A percentile compares a stretch with the other conserved stretches of the same genome.
Evolutionary conservation across 2,888 invertebrate species (phyloP).

Genomic region (Choreutis nemorana): DNA sequence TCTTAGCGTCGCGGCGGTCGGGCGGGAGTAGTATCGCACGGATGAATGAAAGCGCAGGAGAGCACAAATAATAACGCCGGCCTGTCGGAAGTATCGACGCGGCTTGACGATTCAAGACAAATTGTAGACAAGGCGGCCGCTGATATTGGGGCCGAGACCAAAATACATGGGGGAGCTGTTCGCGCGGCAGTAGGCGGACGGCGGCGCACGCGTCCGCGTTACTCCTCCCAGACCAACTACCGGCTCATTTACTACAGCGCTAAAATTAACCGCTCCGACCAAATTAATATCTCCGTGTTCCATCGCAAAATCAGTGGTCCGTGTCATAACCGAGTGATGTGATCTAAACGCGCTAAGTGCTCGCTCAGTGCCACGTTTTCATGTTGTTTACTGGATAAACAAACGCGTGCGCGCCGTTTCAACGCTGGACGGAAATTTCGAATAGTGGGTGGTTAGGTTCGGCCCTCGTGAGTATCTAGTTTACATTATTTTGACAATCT

Average conservation of each 20-base stretch:
- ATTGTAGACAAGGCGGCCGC: slow-evolving; percentile 55
- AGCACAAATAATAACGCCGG: slow-evolving; percentile 25
- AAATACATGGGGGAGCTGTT: slow-evolving; percentile 53
- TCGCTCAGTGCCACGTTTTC: slow-evolving; percentile 20
- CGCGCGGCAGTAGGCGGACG: slow-evolving; percentile 57
- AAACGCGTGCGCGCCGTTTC: slow-evolving; percentile 20
- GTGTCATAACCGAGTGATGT: slow-evolving; percentile 36
- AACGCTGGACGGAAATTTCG: slow-evolving; percentile 41
- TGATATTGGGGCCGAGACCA: slow-evolving; percentile 61
- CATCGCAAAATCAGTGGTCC: slow-evolving; percentile 44
- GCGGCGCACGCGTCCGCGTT: slow-evolving; percentile 58
- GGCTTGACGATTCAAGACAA: slow-evolving; percentile 59
- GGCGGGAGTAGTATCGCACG: too few relatives aligned
- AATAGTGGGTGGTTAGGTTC: slow-evolving; percentile 30
- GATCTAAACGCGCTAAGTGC: slow-evolving; percentile 29
- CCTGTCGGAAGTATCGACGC: slow-evolving; percentile 40
- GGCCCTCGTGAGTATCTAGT: slow-evolving; percentile 53
- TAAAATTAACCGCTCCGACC: slow-evolving; percentile 60
- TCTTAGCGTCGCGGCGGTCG: too few relatives aligned
- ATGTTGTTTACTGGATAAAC: slow-evolving; percentile 31
- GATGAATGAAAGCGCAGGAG: slow-evolving; percentile 17
- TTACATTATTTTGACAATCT: slow-evolving; percentile 49
- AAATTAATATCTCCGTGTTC: slow-evolving; percentile 55
- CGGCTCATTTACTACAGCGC: slow-evolving; percentile 49
- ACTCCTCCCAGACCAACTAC: slow-evolving; percentile 37